Conservation (phyloP, 2,888 invertebrate genomes). For the Ariolimax columbianus region DNA sequence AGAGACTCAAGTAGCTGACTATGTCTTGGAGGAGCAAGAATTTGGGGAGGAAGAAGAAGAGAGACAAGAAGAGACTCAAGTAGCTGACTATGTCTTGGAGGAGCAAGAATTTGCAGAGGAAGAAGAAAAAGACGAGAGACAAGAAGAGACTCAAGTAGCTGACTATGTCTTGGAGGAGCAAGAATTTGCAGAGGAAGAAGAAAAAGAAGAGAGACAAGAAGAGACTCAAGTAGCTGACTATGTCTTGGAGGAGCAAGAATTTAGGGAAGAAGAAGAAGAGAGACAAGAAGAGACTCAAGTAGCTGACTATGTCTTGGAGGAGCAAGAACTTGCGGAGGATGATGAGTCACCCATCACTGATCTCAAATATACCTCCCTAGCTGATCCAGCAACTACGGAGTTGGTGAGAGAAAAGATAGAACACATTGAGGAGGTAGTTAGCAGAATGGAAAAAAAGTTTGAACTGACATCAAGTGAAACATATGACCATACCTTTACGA, state of each 20-base stretch:
- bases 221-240: too few species aligned
- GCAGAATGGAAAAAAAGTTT: constrained; percentile 50
- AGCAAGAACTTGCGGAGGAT: not conserved
- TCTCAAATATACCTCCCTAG: constrained; percentile 32
- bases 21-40: too few species aligned
- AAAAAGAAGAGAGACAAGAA: too few species aligned
- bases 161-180: too few species aligned
- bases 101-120: too few species aligned
- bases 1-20: too few species aligned
- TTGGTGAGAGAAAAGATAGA: constrained; percentile 50
- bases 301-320: not conserved
- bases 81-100: too few species aligned
- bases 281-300: not conserved
- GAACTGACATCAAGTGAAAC: constrained; percentile 56
- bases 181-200: too few species aligned
- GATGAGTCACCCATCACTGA: constrained; percentile 47
- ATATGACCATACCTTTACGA: not conserved
- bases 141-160: too few species aligned
- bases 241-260: constrained; percentile 23
- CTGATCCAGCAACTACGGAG: constrained; percentile 44
- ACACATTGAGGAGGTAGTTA: constrained; percentile 42
- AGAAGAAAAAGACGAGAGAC: too few species aligned
- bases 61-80: too few species aligned
- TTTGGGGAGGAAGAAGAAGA: too few species aligned
- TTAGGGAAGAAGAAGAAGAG: not conserved